Base-by-base conservation (phyloP, 2,113 vertebrate species). In the Taurulus bubalis region DNA sequence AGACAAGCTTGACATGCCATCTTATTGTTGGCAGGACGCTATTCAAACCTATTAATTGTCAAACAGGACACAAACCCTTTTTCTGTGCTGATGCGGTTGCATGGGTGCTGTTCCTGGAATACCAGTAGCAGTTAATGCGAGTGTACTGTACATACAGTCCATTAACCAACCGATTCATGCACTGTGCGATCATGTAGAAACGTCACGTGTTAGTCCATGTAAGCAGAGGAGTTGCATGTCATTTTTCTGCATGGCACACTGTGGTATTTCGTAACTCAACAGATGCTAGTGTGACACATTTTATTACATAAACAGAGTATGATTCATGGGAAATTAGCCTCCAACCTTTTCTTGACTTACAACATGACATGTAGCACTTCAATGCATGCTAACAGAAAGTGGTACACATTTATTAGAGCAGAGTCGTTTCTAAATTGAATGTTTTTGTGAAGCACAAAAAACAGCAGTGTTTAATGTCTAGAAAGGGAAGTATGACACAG, bases 211-310 rank as follows among this genome's bases (percentile, higher is more conserved):
- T 15, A 0, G 51, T 36, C 63, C 79, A 75, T 77, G 83, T 79
- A 80, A 71, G 66, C 8, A 58, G 8, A 3, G 8, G 67, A 36
- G 62, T 34, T 51, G 66, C 77, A 80, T 83, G 85, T 58, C 68
- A 58, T 51, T 38, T n/a, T 67, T 22, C 71, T 18, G 71, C 36
- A 26, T 82, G 84, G 80, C 75, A 86, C 85, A 84, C 67, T 20
- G 72, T 47, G 69, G 34, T 75, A 74, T 85, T 82, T 90, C 68
- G 38, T 81, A 89, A 89, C 59, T 73, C 82, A 76, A 68, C 85
- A 90, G 86, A 91, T 83, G 83, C 87, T 87, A 91, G 76, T 4
- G 66, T 93, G 92, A 92, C 85, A 83, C 89, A 93, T 10, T 73
- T 42, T 3, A 78, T 94, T 93, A 90, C 77, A 87, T 92, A 93